These are phyloP conservation scores for Apis laboriosa DNA, from an alignment of 1,140 invertebrate genomes.

Conservation along the genomic window DNA sequence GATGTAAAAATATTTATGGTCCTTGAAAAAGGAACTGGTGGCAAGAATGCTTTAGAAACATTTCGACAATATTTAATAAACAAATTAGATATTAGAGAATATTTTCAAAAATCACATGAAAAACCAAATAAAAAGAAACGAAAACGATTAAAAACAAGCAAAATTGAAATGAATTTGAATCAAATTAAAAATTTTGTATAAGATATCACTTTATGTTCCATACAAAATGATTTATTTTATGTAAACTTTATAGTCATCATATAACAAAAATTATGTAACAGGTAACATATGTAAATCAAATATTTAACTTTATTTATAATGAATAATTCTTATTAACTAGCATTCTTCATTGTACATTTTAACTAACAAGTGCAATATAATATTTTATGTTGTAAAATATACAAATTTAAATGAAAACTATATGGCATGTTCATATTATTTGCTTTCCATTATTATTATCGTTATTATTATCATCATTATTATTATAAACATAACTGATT, in stretches of 20 bases:
- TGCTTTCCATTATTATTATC: constrained; percentile 40
- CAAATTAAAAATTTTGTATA: neutral
- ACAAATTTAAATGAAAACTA: constrained; percentile 37
- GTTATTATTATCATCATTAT: constrained; percentile 15
- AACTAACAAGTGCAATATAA: constrained; percentile 74
- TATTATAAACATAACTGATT: constrained; percentile 35
- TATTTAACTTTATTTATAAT: constrained; percentile 76
- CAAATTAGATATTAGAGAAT: constrained; percentile 67
- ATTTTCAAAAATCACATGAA: constrained; percentile 46
- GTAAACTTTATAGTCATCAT: constrained; percentile 45
- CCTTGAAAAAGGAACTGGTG: constrained; percentile 69
- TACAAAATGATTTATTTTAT: constrained; percentile 77
- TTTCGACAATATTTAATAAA: constrained; percentile 75
- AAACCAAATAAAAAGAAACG: constrained; percentile 59
- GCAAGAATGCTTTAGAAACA: constrained; percentile 70
- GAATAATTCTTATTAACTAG: constrained; percentile 73
- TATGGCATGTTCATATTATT: constrained; percentile 8
- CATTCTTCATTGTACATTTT: constrained; percentile 75
- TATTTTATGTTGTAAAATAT: constrained; percentile 55
- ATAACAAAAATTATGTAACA: constrained; percentile 72
- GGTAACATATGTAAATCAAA: constrained; percentile 74
- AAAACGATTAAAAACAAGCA: constrained; percentile 30
- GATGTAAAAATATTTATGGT: constrained; percentile 68
- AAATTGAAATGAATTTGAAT: constrained; percentile 3
- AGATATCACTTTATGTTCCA: constrained; percentile 48